Percentiles rank a stretch among this genome's conserved stretches.
Evolutionary conservation across 2,113 vertebrate species (phyloP).

Genomic region (Sisor rabdophorus): DNA sequence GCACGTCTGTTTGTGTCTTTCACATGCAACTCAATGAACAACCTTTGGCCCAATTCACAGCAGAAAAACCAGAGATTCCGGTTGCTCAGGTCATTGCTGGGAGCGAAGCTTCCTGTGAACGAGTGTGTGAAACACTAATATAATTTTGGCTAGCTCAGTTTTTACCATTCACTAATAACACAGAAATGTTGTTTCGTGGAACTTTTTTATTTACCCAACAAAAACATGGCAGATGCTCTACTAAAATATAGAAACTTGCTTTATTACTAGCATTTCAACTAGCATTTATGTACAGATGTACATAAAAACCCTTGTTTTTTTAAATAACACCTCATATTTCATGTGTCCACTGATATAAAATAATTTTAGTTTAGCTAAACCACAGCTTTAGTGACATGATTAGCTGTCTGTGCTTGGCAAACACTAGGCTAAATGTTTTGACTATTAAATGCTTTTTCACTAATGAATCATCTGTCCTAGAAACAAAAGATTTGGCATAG

Average conservation of each 20-base stretch:
- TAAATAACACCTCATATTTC: background rate
- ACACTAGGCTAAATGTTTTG: background rate
- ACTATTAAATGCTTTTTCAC: background rate
- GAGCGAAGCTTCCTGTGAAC: constrained; percentile 12
- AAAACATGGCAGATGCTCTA: background rate
- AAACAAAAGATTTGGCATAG: background rate
- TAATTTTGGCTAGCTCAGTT: background rate
- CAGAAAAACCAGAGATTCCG: constrained; percentile 34
- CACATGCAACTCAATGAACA: background rate
- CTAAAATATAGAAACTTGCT: too few species aligned
- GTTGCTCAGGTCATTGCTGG: constrained; percentile 15
- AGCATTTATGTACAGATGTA: background rate
- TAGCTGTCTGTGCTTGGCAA: background rate
- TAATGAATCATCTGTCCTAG: background rate
- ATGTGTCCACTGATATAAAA: background rate
- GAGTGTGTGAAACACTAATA: background rate
- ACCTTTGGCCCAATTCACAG: constrained; percentile 39
- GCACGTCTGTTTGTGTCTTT: background rate
- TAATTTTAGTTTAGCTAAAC: background rate
- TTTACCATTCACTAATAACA: background rate
- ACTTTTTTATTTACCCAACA: background rate
- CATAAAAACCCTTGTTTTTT: background rate
- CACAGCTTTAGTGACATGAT: background rate
- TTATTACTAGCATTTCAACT: background rate
- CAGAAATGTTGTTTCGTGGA: background rate